Base-by-base conservation (phyloP, 2,113 vertebrate genomes). In the Phalacrocorax carbo region DNA sequence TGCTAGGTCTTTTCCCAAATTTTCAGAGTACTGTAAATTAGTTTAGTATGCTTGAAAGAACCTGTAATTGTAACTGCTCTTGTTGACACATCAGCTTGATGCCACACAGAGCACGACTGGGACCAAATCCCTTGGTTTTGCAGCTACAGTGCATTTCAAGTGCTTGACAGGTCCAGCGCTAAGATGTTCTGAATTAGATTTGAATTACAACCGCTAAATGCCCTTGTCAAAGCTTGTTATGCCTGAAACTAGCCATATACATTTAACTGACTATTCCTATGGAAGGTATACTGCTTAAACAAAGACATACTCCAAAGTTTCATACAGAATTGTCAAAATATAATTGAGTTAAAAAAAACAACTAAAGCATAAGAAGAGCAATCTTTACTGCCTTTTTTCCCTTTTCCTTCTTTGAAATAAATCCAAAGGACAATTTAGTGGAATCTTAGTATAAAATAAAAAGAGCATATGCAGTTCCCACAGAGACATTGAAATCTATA, bases 101-200 rank as follows among this genome's bases (percentile, higher is more conserved):
- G 98, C 98, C 98, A 98, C 99, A 98, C 98, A 99, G 98, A 98
- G 98, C 98, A 97, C 98, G 97, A 98, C 98, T 98, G 98, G 98
- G 98, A 98, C 98, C 95, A 83, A 97, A 98, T 98, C 98, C 97
- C 97, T 97, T 96, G 96, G 96, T 98, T 98, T 98, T 98, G 97
- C 97, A 98, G 98, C 98, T 98, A 97, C 98, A 98, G 98, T 97
- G 98, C 98, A 98, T 99, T 99, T 99, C 98, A 99, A 99, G 97
- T 81, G 98, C 98, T 98, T 99, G 99, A 99, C 99, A 99, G 99
- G 98, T 99, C 99, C 98, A 98, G 99, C 97, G 98, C 99, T 99
- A 99, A 99, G 99, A 99, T 99, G 99, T 99, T 99, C 99, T 99
- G 99, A 99, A 99, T 99, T 99, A 99, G 99, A 99, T 99, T 99